phyloP scores from a whole-genome alignment of 2,888 invertebrate species.

The Nysson spinosus region DNA sequence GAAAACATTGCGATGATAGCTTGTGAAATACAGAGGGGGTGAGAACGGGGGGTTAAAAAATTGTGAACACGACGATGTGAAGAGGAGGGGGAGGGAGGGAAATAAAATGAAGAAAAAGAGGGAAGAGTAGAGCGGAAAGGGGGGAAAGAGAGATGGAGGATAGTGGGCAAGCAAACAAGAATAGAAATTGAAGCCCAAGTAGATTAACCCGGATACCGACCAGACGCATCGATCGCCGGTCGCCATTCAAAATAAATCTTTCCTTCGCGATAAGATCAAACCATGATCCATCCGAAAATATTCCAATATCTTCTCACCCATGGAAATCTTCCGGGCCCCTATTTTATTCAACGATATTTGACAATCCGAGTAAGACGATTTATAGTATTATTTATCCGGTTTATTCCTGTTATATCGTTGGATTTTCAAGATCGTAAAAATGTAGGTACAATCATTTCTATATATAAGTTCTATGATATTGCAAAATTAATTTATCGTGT shows the following conservation, averaged over 20 bases:
- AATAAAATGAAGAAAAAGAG: slow-evolving; percentile 1
- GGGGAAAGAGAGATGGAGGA: neutral
- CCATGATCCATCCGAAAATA: slow-evolving; percentile 26
- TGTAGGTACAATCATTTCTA: no score
- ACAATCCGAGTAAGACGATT: neutral
- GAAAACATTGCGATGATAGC: neutral
- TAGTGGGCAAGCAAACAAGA: slow-evolving; percentile 11
- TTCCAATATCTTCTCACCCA: slow-evolving; percentile 15
- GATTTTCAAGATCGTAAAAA: no score
- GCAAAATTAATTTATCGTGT: no score
- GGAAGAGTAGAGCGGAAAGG: slow-evolving; percentile 1
- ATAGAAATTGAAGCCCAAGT: slow-evolving; percentile 43
- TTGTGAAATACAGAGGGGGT: neutral
- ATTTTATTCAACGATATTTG: neutral
- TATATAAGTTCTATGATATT: no score
- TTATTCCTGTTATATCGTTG: no score
- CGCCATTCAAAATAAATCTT: slow-evolving; percentile 44
- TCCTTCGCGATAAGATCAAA: slow-evolving; percentile 25
- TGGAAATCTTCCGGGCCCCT: no score
- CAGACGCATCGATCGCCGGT: slow-evolving; percentile 41
- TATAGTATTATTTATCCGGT: no score
- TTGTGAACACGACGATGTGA: no score
- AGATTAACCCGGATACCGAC: slow-evolving; percentile 44
- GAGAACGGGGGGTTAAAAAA: no score
- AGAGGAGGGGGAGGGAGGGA: neutral